A percentile compares a stretch with the other conserved stretches of the same genome.
Evolutionary conservation across 37 sponge, comb jelly and placozoan species (phyloP).

Genomic region (Hormiphora californensis): DNA sequence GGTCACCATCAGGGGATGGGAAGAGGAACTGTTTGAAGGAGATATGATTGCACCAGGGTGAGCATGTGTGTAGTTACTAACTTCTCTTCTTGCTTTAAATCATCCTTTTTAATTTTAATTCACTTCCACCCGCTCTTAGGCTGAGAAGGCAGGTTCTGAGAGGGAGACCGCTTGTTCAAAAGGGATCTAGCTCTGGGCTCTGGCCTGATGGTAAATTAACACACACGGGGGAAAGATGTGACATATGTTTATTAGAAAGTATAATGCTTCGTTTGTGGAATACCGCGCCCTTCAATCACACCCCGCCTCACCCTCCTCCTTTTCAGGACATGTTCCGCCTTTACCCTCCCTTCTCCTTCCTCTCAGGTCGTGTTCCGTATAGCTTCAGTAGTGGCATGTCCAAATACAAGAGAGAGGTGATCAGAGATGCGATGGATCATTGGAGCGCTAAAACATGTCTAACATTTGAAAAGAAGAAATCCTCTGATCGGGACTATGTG

Average conservation of each 20-base stretch:
- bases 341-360: too few species aligned
- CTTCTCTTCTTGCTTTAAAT: too few species aligned
- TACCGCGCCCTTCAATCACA: too few species aligned
- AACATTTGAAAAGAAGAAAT: not conserved
- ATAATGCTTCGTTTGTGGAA: too few species aligned
- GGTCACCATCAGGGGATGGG: not conserved
- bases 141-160: not conserved
- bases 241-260: too few species aligned
- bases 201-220: not conserved
- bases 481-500: not conserved
- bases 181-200: not conserved
- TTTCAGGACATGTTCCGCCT: too few species aligned
- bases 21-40: not conserved
- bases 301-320: too few species aligned
- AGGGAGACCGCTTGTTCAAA: not conserved
- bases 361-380: not conserved
- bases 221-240: too few species aligned
- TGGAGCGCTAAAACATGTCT: not conserved
- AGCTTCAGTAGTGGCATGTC: not conserved
- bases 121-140: too few species aligned
- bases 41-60: constrained; percentile 11
- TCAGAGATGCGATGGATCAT: not conserved
- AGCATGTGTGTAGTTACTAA: too few species aligned
- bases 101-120: too few species aligned
- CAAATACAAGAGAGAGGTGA: not conserved